Evolutionary conservation across 1,140 invertebrate genomes (phyloP), one percentile per base, ranked within the genome.

Genomic region (Ladona fulva): DNA sequence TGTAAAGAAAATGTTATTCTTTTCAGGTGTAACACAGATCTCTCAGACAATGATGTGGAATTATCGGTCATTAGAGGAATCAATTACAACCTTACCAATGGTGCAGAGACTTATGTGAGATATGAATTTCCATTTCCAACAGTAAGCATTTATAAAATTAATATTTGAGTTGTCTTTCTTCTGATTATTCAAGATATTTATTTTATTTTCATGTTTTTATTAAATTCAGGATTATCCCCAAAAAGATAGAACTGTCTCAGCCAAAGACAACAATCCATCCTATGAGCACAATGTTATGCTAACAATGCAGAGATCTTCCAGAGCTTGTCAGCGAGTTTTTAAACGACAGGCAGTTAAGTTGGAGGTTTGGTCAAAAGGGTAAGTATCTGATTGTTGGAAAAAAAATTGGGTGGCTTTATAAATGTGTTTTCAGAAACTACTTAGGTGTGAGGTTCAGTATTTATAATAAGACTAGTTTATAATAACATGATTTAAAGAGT

Each of bases 311-410:
- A 89, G 96, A 59, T 90, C 88, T 74, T 90, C 92, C 3, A 87
- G 95, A 77, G 89, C 91, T 22, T 95, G 96, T 82, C 90, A 92
- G 80, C 84, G 96, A 78, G 88, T 94, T 42, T 94, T 98, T 81
- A 97, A 97, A 85, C 88, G 95, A 78, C 94, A 97, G 80, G 88
- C 89, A 24, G 85, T 97, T 19, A 98, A 98, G 82, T 91, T 95
- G 79, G 95, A 98, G 87, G 89, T 99, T 16, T 97, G 92, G 87
- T 93, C 94, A 0, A 93, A 94, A 89, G 96, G 96, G 96, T 98
- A 87, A 92, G 90, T 85, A 29, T 0, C 74, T n/a, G 14, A 66
- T 66, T 37, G 1, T 5, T 5, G 29, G 29, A 37, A 37, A 5
- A 37, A 37, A 5, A 37, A 5, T 37, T 37, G 3, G 8, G 29